Base-by-base conservation (phyloP, 2,113 vertebrate genomes). In the Protomyctophum bolini region DNA sequence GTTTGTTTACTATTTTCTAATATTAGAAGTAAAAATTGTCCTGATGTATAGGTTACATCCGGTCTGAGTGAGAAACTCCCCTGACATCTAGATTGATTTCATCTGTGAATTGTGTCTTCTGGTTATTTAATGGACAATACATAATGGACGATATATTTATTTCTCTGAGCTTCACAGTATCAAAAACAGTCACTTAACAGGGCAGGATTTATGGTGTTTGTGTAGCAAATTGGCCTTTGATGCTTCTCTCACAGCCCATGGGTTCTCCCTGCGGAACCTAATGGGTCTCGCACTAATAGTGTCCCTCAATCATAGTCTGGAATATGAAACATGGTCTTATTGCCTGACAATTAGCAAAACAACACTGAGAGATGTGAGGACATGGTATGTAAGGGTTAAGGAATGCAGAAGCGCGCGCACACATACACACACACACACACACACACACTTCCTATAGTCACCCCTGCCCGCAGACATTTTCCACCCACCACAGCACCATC, bases 211-310 rank as follows among this genome's bases (percentile, higher is more conserved):
- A 90, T 88, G 86, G 76, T 68, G 86, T 81, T 83, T 83, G 86
- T 56, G 56, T 3, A 63, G 84, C 84, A 85, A 88, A 89, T 88
- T 85, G 87, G 87, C 77, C 74, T 75, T 68, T 89, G 87, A 89
- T 80, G 86, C 70, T 82, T 88, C 79, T 86, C 84, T 76, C 74
- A 75, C 74, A 64, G 80, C 61, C 49, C 11, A 12, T 54, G 2
- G 33, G 50, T 28, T 21, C 71, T 75, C 84, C 86, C 84, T 75
- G n/a, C 61, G 73, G 83, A 67, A 77, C n/a, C 81, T 83, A 84
- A 87, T 85, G 81, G 86, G 73, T 15, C 48, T 6, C 0, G 66
- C 62, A 33, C 48, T 87, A 86, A 89, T 80, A 7, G 86, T 12
- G 49, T 49, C 84, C 77, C 73, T 90, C 86, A 48, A 83, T 88